These are phyloP conservation scores for Drosophila suboccidentalis DNA, from an alignment of 2,888 invertebrate species.

Conservation along the genomic window DNA sequence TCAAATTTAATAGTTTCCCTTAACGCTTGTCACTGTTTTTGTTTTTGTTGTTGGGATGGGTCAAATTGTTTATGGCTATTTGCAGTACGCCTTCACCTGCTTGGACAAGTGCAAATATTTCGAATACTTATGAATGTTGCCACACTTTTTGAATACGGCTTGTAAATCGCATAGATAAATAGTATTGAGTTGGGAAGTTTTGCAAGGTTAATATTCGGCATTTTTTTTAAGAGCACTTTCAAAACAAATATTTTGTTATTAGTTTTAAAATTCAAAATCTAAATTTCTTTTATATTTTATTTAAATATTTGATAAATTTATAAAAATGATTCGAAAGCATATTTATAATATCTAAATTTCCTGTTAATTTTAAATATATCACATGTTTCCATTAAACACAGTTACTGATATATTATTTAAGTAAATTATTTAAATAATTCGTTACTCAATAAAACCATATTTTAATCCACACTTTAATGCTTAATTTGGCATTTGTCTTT, in stretches of 20 bases:
- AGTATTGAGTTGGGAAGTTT: not conserved
- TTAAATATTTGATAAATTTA: no score
- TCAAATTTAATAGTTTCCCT: conserved; percentile 34
- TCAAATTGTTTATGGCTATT: conserved; percentile 65
- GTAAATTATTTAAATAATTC: not conserved
- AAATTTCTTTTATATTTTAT: no score
- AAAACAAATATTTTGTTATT: not conserved
- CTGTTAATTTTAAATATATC: no score
- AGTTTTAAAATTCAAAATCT: no score
- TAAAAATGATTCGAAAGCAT: no score
- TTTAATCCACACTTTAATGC: not conserved
- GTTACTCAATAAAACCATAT: not conserved
- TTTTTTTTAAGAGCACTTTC: not conserved
- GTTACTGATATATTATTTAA: no score
- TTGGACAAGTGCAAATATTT: conserved; percentile 47
- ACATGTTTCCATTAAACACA: no score
- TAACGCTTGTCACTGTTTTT: conserved; percentile 22
- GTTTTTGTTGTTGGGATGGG: conserved; percentile 44
- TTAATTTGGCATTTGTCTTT: not conserved
- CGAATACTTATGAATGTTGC: conserved; percentile 40
- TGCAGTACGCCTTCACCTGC: conserved; percentile 41
- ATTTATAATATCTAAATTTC: no score
- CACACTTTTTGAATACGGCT: conserved; percentile 28
- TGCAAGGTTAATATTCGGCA: not conserved
- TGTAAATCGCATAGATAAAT: conserved; percentile 14